Evolutionary conservation across 92 coral and sea anemone species (phyloP).

Genomic region (Palythoa grandis): DNA sequence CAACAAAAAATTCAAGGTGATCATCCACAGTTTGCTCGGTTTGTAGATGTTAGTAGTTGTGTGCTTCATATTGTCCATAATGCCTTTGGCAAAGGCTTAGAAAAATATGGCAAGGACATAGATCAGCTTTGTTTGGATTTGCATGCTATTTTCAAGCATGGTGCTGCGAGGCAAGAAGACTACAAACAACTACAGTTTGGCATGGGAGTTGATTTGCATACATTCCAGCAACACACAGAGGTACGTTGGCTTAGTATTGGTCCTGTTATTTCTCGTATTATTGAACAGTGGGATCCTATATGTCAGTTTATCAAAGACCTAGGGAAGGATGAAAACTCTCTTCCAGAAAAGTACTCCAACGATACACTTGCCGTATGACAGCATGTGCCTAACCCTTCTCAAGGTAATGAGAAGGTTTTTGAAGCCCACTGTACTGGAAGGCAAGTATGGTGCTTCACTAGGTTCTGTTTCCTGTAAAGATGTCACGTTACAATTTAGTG

Average conservation of each 20-base stretch:
- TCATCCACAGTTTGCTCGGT: background rate
- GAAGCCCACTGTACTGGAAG: constrained; percentile 44
- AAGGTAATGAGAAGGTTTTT: background rate
- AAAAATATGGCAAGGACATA: constrained; percentile 13
- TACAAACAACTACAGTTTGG: background rate
- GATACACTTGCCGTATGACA: constrained; percentile 39
- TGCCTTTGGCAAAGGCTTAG: constrained; percentile 4
- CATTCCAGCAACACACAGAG: background rate
- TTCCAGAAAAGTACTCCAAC: constrained; percentile 35
- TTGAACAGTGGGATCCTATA: constrained; percentile 44
- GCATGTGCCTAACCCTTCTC: background rate
- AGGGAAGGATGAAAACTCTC: constrained; percentile 42
- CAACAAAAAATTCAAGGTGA: background rate
- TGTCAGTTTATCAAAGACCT: constrained; percentile 34
- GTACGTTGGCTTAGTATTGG: constrained; percentile 32
- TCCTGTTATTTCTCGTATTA: constrained; percentile 29
- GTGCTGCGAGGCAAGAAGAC: constrained; percentile 35
- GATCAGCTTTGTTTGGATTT: constrained; percentile 40
- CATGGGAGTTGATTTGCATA: background rate
- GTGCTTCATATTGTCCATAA: constrained; percentile 8
- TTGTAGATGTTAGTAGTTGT: constrained; percentile 27
- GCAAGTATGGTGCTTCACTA: constrained; percentile 39
- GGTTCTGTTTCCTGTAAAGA: constrained; percentile 45
- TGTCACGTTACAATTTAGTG: constrained; percentile 49
- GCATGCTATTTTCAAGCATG: constrained; percentile 19